phyloP scores from a whole-genome alignment of 2,888 invertebrate species.

The Adineta ricciae region DNA sequence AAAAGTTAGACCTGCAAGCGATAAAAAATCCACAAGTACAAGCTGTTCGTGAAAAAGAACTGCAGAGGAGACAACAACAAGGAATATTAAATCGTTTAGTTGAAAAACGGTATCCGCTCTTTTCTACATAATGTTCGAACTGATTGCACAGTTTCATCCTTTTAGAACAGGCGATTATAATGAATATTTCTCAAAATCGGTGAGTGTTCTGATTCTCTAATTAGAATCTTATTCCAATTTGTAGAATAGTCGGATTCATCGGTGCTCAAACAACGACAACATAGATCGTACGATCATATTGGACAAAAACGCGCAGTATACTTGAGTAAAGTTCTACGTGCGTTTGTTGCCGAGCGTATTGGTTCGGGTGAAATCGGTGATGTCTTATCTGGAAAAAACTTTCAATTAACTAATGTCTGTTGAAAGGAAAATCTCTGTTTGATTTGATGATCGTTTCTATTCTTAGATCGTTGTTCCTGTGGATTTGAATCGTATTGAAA shows the following conservation, averaged over 20 bases:
- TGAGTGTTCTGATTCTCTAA: neutral
- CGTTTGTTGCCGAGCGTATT: constrained; percentile 9
- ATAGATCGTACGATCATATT: neutral
- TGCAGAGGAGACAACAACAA: neutral
- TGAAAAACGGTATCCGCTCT: neutral
- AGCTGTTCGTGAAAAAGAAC: neutral
- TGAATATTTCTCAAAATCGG: neutral
- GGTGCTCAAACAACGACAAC: neutral
- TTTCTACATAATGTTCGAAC: neutral
- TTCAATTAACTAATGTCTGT: constrained; percentile 1
- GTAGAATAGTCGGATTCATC: neutral
- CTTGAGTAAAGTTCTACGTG: constrained; percentile 8
- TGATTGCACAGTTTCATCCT: neutral
- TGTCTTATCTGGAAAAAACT: neutral
- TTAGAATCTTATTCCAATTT: neutral
- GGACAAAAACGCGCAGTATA: constrained; percentile 14
- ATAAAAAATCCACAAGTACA: neutral
- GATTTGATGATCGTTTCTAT: neutral
- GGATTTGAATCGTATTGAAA: constrained; percentile 21
- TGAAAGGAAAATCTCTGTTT: neutral
- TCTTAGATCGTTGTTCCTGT: neutral
- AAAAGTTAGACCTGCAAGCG: neutral
- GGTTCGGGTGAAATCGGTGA: constrained; percentile 17
- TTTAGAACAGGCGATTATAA: neutral
- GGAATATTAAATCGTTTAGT: neutral